Conservation (phyloP, 2,888 invertebrate genomes). For the Sepiola atlantica region DNA sequence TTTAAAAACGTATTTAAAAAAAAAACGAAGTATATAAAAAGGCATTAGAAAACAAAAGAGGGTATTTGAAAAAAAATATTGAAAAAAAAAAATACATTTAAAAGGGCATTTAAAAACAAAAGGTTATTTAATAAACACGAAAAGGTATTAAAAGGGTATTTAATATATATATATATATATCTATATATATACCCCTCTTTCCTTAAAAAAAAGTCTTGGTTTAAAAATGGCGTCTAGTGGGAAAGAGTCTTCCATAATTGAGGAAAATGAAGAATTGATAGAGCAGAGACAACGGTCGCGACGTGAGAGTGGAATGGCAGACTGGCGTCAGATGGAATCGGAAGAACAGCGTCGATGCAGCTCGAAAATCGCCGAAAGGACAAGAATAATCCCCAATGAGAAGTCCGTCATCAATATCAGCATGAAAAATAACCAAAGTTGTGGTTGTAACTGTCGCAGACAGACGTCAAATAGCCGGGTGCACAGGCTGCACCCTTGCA, state of each 20-base stretch:
- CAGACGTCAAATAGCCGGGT: not conserved
- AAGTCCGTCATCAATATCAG: not conserved
- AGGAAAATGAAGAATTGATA: not conserved
- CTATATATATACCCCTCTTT: not conserved
- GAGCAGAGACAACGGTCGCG: not conserved
- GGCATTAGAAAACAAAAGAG: not conserved
- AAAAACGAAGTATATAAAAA: not conserved
- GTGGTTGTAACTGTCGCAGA: not conserved
- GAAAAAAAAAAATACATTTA: not conserved
- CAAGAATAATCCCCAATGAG: not conserved
- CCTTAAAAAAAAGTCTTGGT: not conserved
- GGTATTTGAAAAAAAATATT: no score
- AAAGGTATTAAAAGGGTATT: no score
- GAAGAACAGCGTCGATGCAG: not conserved
- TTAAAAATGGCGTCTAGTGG: not conserved
- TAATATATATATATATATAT: no score
- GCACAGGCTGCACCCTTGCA: not conserved
- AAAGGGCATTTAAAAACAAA: not conserved
- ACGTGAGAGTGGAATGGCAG: not conserved
- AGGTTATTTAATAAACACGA: not conserved
- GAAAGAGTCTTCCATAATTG: not conserved
- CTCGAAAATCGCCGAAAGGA: not conserved
- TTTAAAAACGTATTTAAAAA: no score
- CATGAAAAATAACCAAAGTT: not conserved
- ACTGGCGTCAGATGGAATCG: not conserved